Percentiles rank a stretch among this genome's conserved stretches.
Evolutionary conservation across 2,113 vertebrate species (phyloP).

Genomic region (Gymnocephalus cernua): DNA sequence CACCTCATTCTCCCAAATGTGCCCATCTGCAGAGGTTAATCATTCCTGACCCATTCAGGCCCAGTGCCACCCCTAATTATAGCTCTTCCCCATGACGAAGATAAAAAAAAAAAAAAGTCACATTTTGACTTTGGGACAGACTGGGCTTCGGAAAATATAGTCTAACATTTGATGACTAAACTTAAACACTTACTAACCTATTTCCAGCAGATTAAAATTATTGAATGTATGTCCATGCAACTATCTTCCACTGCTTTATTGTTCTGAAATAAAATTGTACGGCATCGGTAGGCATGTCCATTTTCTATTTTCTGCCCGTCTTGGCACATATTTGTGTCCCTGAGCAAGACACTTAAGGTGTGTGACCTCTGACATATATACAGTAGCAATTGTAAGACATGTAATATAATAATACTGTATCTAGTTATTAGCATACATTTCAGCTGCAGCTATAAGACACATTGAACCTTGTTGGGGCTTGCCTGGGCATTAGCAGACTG

Average conservation of each 20-base stretch:
- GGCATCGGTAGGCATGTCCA: neutral
- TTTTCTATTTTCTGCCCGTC: slow-evolving; percentile 31
- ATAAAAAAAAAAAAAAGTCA: slow-evolving; percentile 36
- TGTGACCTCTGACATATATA: too few species aligned
- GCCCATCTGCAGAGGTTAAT: slow-evolving; percentile 83
- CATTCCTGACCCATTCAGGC: slow-evolving; percentile 74
- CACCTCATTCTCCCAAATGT: slow-evolving; percentile 63
- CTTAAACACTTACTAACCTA: too few species aligned
- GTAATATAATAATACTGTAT: too few species aligned
- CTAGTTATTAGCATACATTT: neutral
- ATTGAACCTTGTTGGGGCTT: slow-evolving; percentile 10
- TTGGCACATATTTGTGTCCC: too few species aligned
- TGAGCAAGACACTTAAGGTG: too few species aligned
- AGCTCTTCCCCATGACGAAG: slow-evolving; percentile 45
- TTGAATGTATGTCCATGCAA: neutral
- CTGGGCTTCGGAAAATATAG: slow-evolving; percentile 28
- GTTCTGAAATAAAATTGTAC: slow-evolving; percentile 6
- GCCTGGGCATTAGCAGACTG: slow-evolving; percentile 36
- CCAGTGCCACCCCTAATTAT: slow-evolving; percentile 76
- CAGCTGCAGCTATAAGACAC: slow-evolving; percentile 12
- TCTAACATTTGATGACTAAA: neutral
- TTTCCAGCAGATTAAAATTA: neutral
- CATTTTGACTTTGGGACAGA: slow-evolving; percentile 36
- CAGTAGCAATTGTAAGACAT: too few species aligned
- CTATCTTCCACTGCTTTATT: neutral